Conservation (phyloP, 2,888 invertebrate species). For the Drosophila setosimentum region DNA sequence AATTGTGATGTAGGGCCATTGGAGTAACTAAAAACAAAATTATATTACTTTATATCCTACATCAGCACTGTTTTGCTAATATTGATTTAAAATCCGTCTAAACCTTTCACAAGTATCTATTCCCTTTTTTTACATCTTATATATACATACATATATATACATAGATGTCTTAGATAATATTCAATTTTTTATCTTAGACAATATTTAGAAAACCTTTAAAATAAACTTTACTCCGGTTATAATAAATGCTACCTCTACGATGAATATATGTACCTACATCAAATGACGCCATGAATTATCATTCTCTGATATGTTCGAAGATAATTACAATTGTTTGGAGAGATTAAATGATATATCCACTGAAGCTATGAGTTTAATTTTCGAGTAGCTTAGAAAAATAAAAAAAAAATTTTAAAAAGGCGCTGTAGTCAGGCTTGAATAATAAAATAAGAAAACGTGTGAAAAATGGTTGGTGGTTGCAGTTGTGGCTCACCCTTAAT, state of each 20-base stretch:
- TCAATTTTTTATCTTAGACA: neutral
- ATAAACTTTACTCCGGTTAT: neutral
- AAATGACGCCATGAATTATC: neutral
- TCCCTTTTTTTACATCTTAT: neutral
- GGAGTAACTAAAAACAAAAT: slow-evolving; percentile 59
- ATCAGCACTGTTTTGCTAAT: neutral
- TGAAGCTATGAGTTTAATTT: neutral
- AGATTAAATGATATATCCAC: no score
- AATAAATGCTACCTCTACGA: neutral
- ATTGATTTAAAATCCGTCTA: neutral
- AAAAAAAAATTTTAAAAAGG: neutral
- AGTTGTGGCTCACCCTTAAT: neutral
- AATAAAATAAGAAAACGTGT: neutral
- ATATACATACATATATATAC: neutral
- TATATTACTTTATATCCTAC: neutral
- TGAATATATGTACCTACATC: neutral
- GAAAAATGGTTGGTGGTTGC: accelerated
- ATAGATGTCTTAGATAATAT: neutral
- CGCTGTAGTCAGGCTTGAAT: neutral
- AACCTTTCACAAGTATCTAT: neutral
- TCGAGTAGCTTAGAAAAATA: neutral
- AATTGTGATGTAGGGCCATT: slow-evolving; percentile 85
- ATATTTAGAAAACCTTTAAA: neutral
- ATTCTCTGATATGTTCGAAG: neutral
- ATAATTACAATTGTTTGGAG: no score